Evolutionary conservation across 2,888 invertebrate genomes (phyloP).

Genomic region (Tipula unca): DNA sequence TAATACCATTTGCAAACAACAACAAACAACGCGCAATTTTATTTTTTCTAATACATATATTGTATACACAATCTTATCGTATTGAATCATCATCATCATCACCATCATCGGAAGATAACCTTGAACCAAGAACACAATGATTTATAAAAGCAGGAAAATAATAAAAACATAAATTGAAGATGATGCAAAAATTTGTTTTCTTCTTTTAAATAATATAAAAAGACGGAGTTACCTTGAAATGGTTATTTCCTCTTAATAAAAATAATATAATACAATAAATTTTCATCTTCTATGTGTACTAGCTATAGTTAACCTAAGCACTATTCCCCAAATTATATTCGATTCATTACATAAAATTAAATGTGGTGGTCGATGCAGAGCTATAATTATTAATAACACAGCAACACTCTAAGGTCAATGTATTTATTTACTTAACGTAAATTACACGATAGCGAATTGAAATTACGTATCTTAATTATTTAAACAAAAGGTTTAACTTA

Average conservation of each 20-base stretch:
- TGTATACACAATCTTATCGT: not conserved
- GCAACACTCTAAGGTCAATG: not conserved
- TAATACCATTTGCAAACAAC: slow-evolving; percentile 2
- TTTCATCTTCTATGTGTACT: not conserved
- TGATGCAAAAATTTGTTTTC: slow-evolving; percentile 14
- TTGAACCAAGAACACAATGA: slow-evolving; percentile 8
- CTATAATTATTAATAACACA: not conserved
- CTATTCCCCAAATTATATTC: not conserved
- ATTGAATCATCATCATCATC: not conserved
- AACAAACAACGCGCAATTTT: not conserved
- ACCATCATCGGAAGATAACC: not conserved
- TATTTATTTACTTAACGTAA: slow-evolving; percentile 14
- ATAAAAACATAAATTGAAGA: slow-evolving; percentile 14
- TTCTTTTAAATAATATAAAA: not conserved
- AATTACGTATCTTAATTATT: not conserved
- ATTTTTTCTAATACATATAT: not conserved
- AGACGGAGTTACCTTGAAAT: not conserved
- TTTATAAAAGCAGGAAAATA: slow-evolving; percentile 14
- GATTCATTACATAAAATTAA: not conserved
- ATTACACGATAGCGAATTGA: slow-evolving; percentile 14
- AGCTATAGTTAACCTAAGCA: not conserved
- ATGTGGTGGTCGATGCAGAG: too few relatives aligned
- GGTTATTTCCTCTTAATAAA: not conserved
- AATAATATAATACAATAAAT: not conserved
- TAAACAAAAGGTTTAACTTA: not conserved